phyloP scores from a whole-genome alignment of 1,140 invertebrate species.

The Dysdera silvatica region DNA sequence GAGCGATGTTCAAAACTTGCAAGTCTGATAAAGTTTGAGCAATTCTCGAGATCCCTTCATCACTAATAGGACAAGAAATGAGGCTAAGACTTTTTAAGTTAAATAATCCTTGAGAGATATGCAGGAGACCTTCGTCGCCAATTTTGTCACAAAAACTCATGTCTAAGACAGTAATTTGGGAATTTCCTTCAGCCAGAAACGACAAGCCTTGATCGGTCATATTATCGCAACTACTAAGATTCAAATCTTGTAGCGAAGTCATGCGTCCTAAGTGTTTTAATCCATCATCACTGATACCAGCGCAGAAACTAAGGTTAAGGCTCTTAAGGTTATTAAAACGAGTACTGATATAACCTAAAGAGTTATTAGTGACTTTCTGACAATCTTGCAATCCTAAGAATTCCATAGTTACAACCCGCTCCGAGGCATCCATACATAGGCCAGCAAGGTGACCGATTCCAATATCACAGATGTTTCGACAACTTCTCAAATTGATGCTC shows the following conservation, averaged over 20 bases:
- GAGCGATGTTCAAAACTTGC: constrained; percentile 84
- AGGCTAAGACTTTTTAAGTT: constrained; percentile 72
- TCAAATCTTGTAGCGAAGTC: constrained; percentile 72
- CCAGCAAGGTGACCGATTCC: constrained; percentile 81
- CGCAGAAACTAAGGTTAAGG: constrained; percentile 89
- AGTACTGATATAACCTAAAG: constrained; percentile 70
- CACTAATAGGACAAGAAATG: constrained; percentile 81
- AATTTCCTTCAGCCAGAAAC: constrained; percentile 78
- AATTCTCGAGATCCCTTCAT: constrained; percentile 78
- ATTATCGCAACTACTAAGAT: constrained; percentile 85
- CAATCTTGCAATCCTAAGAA: constrained; percentile 85
- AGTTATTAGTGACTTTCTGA: constrained; percentile 83
- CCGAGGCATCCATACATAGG: constrained; percentile 49
- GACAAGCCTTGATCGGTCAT: constrained; percentile 84
- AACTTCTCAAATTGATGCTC: constrained; percentile 76
- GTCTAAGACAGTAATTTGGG: constrained; percentile 68
- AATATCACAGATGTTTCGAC: constrained; percentile 80
- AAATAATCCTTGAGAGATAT: constrained; percentile 79
- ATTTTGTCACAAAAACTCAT: constrained; percentile 94
- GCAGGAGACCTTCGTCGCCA: constrained; percentile 74
- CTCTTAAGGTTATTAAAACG: constrained; percentile 68
- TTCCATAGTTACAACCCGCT: constrained; percentile 64
- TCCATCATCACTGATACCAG: constrained; percentile 81
- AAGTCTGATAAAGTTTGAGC: constrained; percentile 72
- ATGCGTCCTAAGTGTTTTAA: constrained; percentile 80